Conservation (phyloP, 1,140 invertebrate species). For the Potamilus streckersoni region DNA sequence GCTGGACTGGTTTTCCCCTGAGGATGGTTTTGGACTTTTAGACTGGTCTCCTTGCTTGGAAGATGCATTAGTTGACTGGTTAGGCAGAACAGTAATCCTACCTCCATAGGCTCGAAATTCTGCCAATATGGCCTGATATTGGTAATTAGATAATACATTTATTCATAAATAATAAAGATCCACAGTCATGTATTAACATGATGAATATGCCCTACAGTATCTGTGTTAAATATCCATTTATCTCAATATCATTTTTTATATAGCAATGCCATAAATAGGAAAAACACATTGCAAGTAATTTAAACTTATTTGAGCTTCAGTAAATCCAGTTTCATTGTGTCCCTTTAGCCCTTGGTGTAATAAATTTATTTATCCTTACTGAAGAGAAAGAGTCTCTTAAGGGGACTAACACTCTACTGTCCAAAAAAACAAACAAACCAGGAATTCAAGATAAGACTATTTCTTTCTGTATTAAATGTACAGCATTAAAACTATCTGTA, state of each 20-base stretch:
- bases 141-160: not conserved
- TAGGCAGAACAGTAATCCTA: slow-evolving; percentile 68
- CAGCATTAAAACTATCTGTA: too few relatives aligned
- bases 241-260: not conserved
- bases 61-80: not conserved
- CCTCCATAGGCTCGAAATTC: slow-evolving; percentile 89
- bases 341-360: too few relatives aligned
- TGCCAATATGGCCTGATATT: slow-evolving; percentile 79
- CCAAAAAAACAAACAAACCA: too few relatives aligned
- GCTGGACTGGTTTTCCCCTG: slow-evolving; percentile 7
- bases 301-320: too few relatives aligned
- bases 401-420: too few relatives aligned
- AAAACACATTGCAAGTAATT: too few relatives aligned
- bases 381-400: too few relatives aligned
- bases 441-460: too few relatives aligned
- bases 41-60: not conserved
- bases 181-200: not conserved
- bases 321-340: too few relatives aligned
- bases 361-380: too few relatives aligned
- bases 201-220: not conserved
- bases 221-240: not conserved
- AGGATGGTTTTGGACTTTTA: not conserved
- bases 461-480: too few relatives aligned
- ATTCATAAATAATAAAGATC: not conserved
- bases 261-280: not conserved